Evolutionary conservation across 2,113 vertebrate species (phyloP), one percentile per base, ranked within the genome.

Genomic region (Hippocampus guttulatus): DNA sequence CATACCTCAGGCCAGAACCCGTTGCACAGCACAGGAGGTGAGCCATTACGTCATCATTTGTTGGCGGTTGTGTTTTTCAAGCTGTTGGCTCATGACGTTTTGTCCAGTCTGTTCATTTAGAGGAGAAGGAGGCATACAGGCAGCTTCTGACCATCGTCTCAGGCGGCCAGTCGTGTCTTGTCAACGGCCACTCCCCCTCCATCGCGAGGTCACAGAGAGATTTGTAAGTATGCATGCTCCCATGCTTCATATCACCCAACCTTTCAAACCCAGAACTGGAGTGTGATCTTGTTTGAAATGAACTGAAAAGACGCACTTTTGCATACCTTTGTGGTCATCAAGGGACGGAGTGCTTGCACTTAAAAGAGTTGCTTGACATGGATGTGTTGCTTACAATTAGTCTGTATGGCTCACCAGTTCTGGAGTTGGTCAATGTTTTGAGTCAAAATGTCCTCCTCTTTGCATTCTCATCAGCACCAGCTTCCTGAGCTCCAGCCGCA

Each of bases 91-190:
- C 45, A 60, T 1, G 27, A 64, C 64, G 70, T 67, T 70, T 71
- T 64, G 38, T 76, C 16, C 68, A 98, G 97, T 96, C 94, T 0
- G 93, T 98, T 75, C 78, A 92, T 68, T 93, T 95, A 77, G 96
- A 95, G 67, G 96, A 98, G 84, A 94, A 93, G 70, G 95, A 96
- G 79, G 92, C 97, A 69, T 98, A 98, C 87, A 89, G 94, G 81
- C 96, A 97, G 78, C 85, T 98, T 75, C 90, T 98, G 47, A 91
- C 94, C 84, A 91, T 98, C 91, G 95, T 98, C 64, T 95, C 95
- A 0, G 94, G 81, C 55, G 88, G 90, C 69, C 92, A 92, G 77
- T 92, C 89, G 52, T 88, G 81, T 40, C 82, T 88, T 74, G 79
- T 84, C 41, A 87, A 91, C 6, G 84, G 90, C 70, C 84, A 67